Evolutionary conservation across 2,888 invertebrate genomes (phyloP).

Genomic region (Standfussiana lucernea): DNA sequence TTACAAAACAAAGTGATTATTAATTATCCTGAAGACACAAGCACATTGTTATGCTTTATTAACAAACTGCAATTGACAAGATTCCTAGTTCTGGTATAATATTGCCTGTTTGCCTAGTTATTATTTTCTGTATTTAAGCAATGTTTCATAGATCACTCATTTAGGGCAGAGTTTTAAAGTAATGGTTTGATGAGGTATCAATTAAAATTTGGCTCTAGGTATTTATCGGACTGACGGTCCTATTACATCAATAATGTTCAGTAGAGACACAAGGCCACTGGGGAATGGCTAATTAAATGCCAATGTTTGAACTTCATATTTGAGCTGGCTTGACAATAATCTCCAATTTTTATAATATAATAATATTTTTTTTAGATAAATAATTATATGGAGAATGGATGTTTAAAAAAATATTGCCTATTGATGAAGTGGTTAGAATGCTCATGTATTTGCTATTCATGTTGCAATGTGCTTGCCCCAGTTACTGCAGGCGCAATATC

Average conservation of each 20-base stretch:
- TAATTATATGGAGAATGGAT: background rate
- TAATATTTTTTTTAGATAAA: too few relatives aligned
- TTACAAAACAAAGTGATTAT: slow-evolving; percentile 49
- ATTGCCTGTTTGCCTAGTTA: slow-evolving; percentile 55
- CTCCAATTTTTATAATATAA: slow-evolving; percentile 5
- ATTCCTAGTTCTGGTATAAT: slow-evolving; percentile 39
- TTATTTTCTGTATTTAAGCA: slow-evolving; percentile 57
- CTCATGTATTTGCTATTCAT: slow-evolving; percentile 56
- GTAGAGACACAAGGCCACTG: slow-evolving; percentile 69
- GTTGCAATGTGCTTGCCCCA: slow-evolving; percentile 66
- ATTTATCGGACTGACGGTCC: slow-evolving; percentile 70
- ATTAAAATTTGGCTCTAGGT: slow-evolving; percentile 67
- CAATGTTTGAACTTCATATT: slow-evolving; percentile 56
- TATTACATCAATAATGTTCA: slow-evolving; percentile 72
- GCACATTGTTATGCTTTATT: slow-evolving; percentile 45
- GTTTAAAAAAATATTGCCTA: slow-evolving; percentile 17
- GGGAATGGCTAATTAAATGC: slow-evolving; percentile 64
- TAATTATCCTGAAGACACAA: slow-evolving; percentile 43
- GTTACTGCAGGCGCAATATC: slow-evolving; percentile 68
- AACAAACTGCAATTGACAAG: slow-evolving; percentile 87
- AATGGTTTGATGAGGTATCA: slow-evolving; percentile 26
- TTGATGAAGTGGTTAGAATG: slow-evolving; percentile 37
- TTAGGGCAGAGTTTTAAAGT: slow-evolving; percentile 59
- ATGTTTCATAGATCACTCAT: slow-evolving; percentile 56
- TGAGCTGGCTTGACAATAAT: slow-evolving; percentile 26